phyloP scores from a whole-genome alignment of 2,888 invertebrate species.

The Conus canariensis region DNA sequence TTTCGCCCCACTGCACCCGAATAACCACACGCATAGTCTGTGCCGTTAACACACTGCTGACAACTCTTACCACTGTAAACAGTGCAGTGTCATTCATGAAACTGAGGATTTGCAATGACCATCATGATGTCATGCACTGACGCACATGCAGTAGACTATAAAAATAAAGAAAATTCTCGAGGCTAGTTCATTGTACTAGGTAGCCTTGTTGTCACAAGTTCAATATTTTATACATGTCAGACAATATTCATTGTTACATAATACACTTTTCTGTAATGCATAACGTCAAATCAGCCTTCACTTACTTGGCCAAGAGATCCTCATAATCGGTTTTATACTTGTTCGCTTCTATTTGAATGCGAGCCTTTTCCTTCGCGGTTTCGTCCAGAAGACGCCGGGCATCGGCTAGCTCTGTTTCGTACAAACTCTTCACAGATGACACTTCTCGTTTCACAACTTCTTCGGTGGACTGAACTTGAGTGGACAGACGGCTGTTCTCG shows the following conservation, averaged over 20 bases:
- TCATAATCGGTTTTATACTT: constrained; percentile 75
- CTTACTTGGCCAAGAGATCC: constrained; percentile 76
- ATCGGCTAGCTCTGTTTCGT: constrained; percentile 94
- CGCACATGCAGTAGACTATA: not conserved
- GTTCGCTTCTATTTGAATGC: constrained; percentile 91
- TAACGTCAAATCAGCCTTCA: constrained; percentile 25
- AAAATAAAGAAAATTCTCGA: not conserved
- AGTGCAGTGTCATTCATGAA: no score
- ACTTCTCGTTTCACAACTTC: constrained; percentile 94
- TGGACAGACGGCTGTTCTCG: constrained; percentile 85
- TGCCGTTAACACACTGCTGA: no score
- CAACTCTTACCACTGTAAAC: no score
- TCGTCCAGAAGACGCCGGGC: constrained; percentile 95
- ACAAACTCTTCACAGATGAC: constrained; percentile 92
- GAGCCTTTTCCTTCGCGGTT: constrained; percentile 94
- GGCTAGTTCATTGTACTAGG: no score
- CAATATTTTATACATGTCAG: no score
- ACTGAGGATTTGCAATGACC: no score
- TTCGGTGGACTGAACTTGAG: constrained; percentile 79
- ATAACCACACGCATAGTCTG: no score
- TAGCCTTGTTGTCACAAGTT: no score
- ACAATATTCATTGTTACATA: no score
- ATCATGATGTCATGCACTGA: no score
- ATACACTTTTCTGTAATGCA: no score
- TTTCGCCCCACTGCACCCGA: no score